Conservation (phyloP, 2,888 invertebrate genomes). For the Bruchidius siliquastri region DNA sequence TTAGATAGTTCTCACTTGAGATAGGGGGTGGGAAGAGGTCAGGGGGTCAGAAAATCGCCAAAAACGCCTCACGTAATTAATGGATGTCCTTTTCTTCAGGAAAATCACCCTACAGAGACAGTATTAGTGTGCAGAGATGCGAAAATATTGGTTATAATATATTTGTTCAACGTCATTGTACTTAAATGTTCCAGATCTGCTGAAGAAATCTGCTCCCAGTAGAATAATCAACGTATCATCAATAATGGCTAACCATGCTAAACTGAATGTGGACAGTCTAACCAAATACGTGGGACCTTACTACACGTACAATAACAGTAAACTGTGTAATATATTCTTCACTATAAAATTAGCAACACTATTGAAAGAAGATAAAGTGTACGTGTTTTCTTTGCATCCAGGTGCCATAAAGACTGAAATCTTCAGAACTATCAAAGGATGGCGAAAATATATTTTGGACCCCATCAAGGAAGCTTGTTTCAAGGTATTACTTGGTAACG, state of each 20-base stretch:
- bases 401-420: conserved; percentile 28
- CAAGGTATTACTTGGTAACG: conserved; percentile 15
- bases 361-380: conserved; percentile 26
- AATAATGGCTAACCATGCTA: conserved; percentile 18
- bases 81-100: no score
- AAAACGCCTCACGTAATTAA: no score
- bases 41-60: no score
- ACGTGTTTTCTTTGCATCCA: conserved; percentile 32
- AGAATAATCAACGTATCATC: conserved; percentile 35
- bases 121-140: no score
- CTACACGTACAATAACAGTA: conserved; percentile 25
- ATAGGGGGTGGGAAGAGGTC: no score
- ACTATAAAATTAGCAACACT: conserved; percentile 27
- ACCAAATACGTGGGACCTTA: conserved; percentile 17
- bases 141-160: background rate
- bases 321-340: conserved; percentile 32
- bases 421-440: conserved; percentile 15
- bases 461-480: conserved; percentile 15
- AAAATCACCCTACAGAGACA: no score
- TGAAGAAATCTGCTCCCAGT: conserved; percentile 38
- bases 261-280: conserved; percentile 24
- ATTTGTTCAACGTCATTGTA: background rate
- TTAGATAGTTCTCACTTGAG: no score
- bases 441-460: conserved; percentile 9
- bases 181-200: conserved; percentile 47